Evolutionary conservation across 2,888 invertebrate species (phyloP).

Genomic region (Coelogynopora nodosa): DNA sequence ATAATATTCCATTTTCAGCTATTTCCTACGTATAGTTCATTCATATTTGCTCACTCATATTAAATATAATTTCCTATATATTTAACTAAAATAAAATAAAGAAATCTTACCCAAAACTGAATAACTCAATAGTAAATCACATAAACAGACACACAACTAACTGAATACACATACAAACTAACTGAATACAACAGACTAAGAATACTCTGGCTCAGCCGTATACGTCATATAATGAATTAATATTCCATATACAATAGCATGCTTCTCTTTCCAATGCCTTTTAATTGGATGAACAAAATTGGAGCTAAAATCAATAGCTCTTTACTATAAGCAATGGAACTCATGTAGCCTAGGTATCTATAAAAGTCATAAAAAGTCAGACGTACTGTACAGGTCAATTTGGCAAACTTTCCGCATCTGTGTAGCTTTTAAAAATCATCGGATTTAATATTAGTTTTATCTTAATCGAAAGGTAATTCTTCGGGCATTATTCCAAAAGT

Average conservation of each 20-base stretch:
- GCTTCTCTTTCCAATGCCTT: background rate
- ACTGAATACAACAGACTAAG: background rate
- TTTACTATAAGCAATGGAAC: background rate
- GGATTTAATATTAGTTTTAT: background rate
- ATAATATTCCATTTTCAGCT: background rate
- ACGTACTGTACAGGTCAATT: background rate
- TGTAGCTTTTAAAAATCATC: background rate
- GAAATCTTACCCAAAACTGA: background rate
- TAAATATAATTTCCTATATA: background rate
- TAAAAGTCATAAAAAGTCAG: background rate
- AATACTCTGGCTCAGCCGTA: background rate
- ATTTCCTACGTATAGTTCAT: background rate
- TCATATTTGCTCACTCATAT: background rate
- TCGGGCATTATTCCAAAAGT: background rate
- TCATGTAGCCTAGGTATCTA: background rate
- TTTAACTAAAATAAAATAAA: background rate
- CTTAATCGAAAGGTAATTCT: background rate
- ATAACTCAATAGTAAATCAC: background rate
- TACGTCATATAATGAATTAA: background rate
- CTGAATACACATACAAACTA: background rate
- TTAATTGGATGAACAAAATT: background rate
- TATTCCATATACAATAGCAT: background rate
- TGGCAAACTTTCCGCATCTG: background rate
- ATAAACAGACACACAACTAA: background rate
- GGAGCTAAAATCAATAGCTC: background rate